A percentile compares a stretch with the other conserved stretches of the same genome.
These are phyloP conservation scores for Drosophila sproati DNA, from an alignment of 1,140 invertebrate species.

Conservation along the genomic window DNA sequence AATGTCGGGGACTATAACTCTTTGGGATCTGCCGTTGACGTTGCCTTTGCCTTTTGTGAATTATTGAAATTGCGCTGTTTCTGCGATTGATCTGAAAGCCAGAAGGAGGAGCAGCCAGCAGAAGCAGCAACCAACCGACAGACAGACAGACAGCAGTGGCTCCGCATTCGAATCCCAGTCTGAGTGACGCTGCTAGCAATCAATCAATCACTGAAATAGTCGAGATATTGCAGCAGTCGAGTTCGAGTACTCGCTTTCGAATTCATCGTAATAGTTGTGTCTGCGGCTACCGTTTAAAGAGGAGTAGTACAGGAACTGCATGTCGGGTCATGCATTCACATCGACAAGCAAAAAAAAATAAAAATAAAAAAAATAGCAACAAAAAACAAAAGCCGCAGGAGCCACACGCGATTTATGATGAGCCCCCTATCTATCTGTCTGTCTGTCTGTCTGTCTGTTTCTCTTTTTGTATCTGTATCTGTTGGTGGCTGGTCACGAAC, in stretches of 20 bases:
- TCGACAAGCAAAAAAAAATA: neutral
- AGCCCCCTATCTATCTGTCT: neutral
- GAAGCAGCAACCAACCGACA: neutral
- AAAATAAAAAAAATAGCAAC: no score
- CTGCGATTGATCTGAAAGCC: constrained; percentile 58
- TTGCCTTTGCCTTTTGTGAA: constrained; percentile 75
- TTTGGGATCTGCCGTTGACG: constrained; percentile 35
- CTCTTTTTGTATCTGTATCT: neutral
- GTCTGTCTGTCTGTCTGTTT: neutral
- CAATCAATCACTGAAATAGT: constrained; percentile 73
- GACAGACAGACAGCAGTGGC: constrained; percentile 20
- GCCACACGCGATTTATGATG: constrained; percentile 27
- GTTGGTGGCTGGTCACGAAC: constrained; percentile 32
- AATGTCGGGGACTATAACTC: constrained; percentile 63
- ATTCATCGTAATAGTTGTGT: constrained; percentile 21
- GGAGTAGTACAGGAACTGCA: constrained; percentile 1
- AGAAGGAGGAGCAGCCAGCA: constrained; percentile 22
- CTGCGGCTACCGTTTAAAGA: constrained; percentile 32
- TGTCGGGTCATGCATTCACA: constrained; percentile 16
- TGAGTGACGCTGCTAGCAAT: constrained; percentile 57
- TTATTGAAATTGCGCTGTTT: constrained; percentile 78
- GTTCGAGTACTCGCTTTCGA: neutral
- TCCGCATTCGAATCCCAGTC: constrained; percentile 40
- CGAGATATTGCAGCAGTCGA: constrained; percentile 42
- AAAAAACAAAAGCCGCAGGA: neutral